phyloP scores from a whole-genome alignment of 1,140 invertebrate species.

The Pachypsylla venusta region DNA sequence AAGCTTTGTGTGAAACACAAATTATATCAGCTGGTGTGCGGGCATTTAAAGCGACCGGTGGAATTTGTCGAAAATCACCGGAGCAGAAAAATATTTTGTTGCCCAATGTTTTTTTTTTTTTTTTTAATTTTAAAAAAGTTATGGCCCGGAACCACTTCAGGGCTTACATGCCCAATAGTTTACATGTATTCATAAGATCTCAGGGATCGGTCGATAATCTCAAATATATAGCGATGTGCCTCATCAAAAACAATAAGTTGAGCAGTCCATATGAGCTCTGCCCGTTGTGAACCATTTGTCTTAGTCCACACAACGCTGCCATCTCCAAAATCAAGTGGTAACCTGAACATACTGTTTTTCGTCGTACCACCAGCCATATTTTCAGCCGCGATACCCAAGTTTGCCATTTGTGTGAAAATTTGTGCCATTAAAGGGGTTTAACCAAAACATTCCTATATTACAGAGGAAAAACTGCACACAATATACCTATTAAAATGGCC shows the following conservation, averaged over 20 bases:
- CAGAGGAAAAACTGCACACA: no score
- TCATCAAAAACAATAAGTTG: slow-evolving; percentile 27
- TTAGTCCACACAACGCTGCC: no score
- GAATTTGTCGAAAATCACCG: slow-evolving; percentile 23
- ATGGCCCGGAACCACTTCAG: no score
- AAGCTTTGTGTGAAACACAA: slow-evolving; percentile 17
- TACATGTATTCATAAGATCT: slow-evolving; percentile 18
- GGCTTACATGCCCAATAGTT: slow-evolving; percentile 25
- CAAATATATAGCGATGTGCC: slow-evolving; percentile 21
- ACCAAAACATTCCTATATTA: no score
- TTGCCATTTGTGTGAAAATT: no score
- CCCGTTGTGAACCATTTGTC: neutral
- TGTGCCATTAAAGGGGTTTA: no score
- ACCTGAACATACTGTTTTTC: no score
- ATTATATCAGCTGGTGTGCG: slow-evolving; percentile 21
- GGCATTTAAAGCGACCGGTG: slow-evolving; percentile 19
- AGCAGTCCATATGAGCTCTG: slow-evolving; percentile 16
- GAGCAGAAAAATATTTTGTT: slow-evolving; percentile 25
- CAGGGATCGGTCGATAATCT: slow-evolving; percentile 21
- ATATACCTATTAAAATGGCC: no score
- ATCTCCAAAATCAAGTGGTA: no score
- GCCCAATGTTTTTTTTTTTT: slow-evolving; percentile 22
- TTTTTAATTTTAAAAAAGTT: no score
- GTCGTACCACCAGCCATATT: no score
- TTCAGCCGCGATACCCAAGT: no score